phyloP scores from a whole-genome alignment of 2,113 vertebrate species.

The Glaucomys volans region DNA sequence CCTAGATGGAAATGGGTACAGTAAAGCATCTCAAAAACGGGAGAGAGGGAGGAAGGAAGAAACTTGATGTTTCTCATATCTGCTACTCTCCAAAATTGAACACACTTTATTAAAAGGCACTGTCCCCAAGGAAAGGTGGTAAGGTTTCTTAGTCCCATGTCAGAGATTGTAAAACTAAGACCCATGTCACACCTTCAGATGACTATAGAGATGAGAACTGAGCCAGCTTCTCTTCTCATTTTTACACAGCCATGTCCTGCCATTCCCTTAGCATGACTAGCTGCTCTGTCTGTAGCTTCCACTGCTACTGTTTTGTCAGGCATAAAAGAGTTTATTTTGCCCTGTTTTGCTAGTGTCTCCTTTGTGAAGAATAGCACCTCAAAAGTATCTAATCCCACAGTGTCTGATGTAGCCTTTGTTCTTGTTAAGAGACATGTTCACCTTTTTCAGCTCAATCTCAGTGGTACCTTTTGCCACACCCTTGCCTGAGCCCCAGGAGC shows the following conservation, averaged over 20 bases:
- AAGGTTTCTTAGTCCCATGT: background rate
- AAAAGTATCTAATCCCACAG: slow-evolving; percentile 16
- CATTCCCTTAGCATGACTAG: background rate
- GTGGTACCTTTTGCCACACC: background rate
- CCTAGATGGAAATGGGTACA: slow-evolving; percentile 57
- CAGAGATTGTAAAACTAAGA: background rate
- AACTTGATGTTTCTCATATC: slow-evolving; percentile 44
- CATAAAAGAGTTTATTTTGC: slow-evolving; percentile 67
- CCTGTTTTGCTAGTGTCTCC: slow-evolving; percentile 38
- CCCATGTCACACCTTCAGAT: background rate
- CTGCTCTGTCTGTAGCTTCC: slow-evolving; percentile 13
- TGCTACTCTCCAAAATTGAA: background rate
- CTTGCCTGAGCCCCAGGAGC: background rate
- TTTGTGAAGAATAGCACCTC: slow-evolving; percentile 57
- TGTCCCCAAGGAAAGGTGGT: background rate
- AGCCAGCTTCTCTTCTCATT: background rate
- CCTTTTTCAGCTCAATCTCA: slow-evolving; percentile 21
- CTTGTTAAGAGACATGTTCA: background rate
- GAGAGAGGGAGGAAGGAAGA: background rate
- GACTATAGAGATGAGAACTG: background rate
- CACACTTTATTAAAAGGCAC: background rate
- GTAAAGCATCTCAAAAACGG: background rate
- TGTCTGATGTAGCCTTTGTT: slow-evolving; percentile 36
- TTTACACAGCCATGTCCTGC: background rate
- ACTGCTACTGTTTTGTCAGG: slow-evolving; percentile 41